Conservation (phyloP, 2,888 invertebrate species). For the Timandra comae region DNA sequence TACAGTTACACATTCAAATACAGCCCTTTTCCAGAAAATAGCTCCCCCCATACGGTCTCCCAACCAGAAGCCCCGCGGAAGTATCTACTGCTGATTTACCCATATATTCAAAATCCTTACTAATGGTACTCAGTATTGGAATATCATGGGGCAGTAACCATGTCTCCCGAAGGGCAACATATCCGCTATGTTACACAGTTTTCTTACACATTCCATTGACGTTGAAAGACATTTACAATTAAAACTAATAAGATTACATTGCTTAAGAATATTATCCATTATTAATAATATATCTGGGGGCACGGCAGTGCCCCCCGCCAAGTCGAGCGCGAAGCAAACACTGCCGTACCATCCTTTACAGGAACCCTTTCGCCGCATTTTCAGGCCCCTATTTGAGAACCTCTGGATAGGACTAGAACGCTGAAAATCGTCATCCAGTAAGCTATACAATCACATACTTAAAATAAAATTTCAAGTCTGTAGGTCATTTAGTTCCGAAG, state of each 20-base stretch:
- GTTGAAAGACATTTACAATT: conserved; percentile 14
- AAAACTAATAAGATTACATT: conserved; percentile 9
- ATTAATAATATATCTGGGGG: neutral
- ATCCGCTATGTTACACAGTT: conserved; percentile 2
- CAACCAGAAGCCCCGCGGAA: conserved; percentile 2
- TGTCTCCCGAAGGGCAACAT: conserved; percentile 4
- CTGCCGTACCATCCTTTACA: no score
- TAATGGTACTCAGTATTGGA: conserved; percentile 11
- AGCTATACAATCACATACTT: no score
- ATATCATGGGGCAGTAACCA: conserved; percentile 18
- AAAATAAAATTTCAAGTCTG: no score
- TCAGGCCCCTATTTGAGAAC: no score
- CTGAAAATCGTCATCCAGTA: no score
- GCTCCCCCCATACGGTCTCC: conserved; percentile 20
- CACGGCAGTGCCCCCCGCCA: no score
- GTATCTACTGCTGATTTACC: conserved; percentile 21
- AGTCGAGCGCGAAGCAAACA: no score
- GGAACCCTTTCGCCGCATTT: no score
- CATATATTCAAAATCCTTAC: conserved; percentile 12
- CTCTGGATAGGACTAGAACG: no score
- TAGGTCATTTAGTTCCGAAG: no score
- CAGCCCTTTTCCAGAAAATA: conserved; percentile 16
- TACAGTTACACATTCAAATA: conserved; percentile 8
- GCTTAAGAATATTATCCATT: conserved; percentile 1
- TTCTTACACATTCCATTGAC: conserved; percentile 7